Conservation (phyloP, 1,140 invertebrate species). For the Drosophila serrata region DNA sequence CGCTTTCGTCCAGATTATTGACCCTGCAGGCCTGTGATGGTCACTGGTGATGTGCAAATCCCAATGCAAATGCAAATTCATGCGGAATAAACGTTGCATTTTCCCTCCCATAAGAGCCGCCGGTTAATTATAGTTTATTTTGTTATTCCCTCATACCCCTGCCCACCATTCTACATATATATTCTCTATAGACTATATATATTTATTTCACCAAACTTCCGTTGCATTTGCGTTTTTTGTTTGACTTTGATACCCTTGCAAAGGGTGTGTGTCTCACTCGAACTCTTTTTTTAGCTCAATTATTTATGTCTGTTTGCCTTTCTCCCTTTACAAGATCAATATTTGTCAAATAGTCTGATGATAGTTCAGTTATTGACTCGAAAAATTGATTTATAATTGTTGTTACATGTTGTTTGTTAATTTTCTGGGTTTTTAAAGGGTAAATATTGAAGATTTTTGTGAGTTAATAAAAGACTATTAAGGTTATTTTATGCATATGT, state of each 20-base stretch:
- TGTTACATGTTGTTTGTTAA: not conserved
- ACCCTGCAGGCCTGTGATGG: slow-evolving; percentile 34
- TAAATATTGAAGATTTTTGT: not conserved
- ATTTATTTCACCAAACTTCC: slow-evolving; percentile 54
- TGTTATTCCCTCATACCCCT: slow-evolving; percentile 25
- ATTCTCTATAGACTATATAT: slow-evolving; percentile 29
- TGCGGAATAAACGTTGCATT: slow-evolving; percentile 65
- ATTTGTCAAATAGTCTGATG: slow-evolving; percentile 18
- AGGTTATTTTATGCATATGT: too few species aligned
- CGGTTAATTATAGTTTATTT: slow-evolving; percentile 76
- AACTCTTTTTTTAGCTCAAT: slow-evolving; percentile 26
- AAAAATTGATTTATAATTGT: slow-evolving; percentile 27
- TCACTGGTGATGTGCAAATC: slow-evolving; percentile 65
- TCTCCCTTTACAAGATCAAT: slow-evolving; percentile 18
- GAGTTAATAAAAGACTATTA: not conserved
- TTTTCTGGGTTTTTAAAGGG: not conserved
- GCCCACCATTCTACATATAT: slow-evolving; percentile 8
- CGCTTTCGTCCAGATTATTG: slow-evolving; percentile 43
- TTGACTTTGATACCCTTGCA: slow-evolving; percentile 25
- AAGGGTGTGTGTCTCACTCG: slow-evolving; percentile 5
- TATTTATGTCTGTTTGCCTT: slow-evolving; percentile 14
- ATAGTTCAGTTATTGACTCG: slow-evolving; percentile 24
- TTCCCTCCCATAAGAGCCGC: slow-evolving; percentile 21
- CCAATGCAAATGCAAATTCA: slow-evolving; percentile 67
- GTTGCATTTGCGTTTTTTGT: slow-evolving; percentile 48